These are phyloP conservation scores for Holacanthella duospinosa DNA, from an alignment of 2,888 invertebrate genomes.

Conservation along the genomic window DNA sequence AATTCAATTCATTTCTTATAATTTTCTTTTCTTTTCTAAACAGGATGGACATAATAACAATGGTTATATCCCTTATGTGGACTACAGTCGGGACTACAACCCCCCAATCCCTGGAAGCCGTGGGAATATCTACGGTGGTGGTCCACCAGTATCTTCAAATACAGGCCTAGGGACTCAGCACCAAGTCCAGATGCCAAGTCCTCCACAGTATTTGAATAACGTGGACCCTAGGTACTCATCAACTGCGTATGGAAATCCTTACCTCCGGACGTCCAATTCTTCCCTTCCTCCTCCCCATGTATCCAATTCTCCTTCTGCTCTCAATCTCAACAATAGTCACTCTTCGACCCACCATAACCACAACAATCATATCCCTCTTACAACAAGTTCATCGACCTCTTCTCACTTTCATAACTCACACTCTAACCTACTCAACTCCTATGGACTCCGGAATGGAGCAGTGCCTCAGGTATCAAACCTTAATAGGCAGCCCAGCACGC, in stretches of 20 bases:
- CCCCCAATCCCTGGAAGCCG: constrained; percentile 49
- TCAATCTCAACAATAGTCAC: constrained; percentile 45
- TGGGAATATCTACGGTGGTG: not conserved
- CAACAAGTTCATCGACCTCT: not conserved
- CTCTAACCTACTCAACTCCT: constrained; percentile 7
- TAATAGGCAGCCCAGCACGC: constrained; percentile 42
- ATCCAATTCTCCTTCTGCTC: constrained; percentile 41
- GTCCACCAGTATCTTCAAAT: not conserved
- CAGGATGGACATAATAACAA: constrained; percentile 73
- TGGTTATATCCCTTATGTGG: constrained; percentile 77
- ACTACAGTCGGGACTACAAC: constrained; percentile 78
- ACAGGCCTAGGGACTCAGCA: not conserved
- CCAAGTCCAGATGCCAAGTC: constrained; percentile 14
- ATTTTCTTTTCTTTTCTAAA: constrained; percentile 15
- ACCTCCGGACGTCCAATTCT: constrained; percentile 57
- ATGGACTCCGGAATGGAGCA: constrained; percentile 42
- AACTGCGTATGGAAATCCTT: constrained; percentile 66
- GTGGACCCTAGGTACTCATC: constrained; percentile 81
- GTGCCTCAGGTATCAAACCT: constrained; percentile 48
- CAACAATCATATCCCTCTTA: constrained; percentile 4
- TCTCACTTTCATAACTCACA: constrained; percentile 6
- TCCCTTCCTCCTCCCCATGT: constrained; percentile 40
- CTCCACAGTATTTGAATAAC: constrained; percentile 37
- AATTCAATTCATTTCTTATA: not conserved
- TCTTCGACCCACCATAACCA: constrained; percentile 13